Base-by-base conservation (phyloP, 2,888 invertebrate species). In the Melieria picta region DNA sequence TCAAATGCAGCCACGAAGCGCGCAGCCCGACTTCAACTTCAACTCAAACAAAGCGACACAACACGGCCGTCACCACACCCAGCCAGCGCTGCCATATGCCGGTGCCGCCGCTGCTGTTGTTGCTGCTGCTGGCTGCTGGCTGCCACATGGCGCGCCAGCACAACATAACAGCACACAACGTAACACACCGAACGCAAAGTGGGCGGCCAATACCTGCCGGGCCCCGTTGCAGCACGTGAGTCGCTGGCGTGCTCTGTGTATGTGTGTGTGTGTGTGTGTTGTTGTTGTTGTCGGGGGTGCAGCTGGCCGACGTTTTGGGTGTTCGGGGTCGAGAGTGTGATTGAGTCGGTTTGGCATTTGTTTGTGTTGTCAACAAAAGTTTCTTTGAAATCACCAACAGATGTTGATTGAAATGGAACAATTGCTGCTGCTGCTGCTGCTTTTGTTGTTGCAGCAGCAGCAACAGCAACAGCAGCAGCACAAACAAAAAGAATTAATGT, bases 321-420 rank as follows among this genome's bases (percentile, higher is more conserved):
- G 76, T 77, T 78, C 80, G 79, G 30, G 30, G 1, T 30, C 30
- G 66, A 16, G 69, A 16, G 60, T 71, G 71, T 69, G 72, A 71
- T 69, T 72, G 69, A 61, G 64, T 62, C 67, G 72, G 64, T 66
- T 75, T 73, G 73, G 75, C 81, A 82, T 82, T 80, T 81, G 81
- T 82, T 81, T 81, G 82, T 81, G 81, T 82, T 81, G 81, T 81
- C 81, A 82, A 81, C 82, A 82, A 81, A 82, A 82, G 82, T 82
- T 84, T 80, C 85, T 85, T 84, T 84, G 85, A 84, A 83, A 84
- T 84, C 84, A 84, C 77, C 77, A 85, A 83, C 84, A 84, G 84
- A 84, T 84, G 83, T 83, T 84, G 83, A 84, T 84, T 85, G 84
- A 84, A 84, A 81, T 83, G 82, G 81, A 81, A 81, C 81, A 82